Percentiles rank a stretch among this genome's conserved stretches.
Conservation (phyloP, 2,888 invertebrate genomes). For the Perizoma flavofasciatum region DNA sequence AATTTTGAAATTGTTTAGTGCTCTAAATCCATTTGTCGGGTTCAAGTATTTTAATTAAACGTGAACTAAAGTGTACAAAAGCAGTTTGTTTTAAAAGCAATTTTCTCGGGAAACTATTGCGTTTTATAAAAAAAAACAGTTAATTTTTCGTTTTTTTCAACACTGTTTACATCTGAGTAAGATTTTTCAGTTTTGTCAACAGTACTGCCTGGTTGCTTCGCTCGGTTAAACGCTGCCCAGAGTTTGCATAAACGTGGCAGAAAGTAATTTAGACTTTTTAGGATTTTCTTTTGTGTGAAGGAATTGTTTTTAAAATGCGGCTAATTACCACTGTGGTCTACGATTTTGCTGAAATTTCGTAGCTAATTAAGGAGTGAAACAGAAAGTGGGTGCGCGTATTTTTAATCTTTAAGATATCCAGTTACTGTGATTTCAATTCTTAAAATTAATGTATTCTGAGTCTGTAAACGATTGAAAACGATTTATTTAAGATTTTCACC, state of each 20-base stretch:
- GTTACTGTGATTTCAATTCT: too few relatives aligned
- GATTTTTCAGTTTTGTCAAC: conserved; percentile 15
- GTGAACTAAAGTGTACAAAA: conserved; percentile 9
- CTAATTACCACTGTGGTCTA: too few relatives aligned
- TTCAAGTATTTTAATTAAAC: conserved; percentile 31
- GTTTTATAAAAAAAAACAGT: conserved; percentile 39
- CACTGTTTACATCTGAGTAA: conserved; percentile 9
- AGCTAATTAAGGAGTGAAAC: too few relatives aligned
- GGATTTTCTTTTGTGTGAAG: too few relatives aligned
- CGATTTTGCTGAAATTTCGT: too few relatives aligned
- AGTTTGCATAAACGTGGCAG: background rate
- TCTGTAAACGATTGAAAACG: too few relatives aligned
- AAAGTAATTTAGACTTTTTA: background rate
- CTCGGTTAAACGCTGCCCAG: conserved; percentile 10
- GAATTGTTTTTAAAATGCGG: too few relatives aligned
- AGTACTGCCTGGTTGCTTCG: conserved; percentile 22
- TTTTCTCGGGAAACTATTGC: conserved; percentile 29
- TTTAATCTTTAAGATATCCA: too few relatives aligned
- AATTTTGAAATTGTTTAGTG: conserved; percentile 9
- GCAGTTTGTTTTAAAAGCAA: conserved; percentile 28
- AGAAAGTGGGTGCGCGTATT: too few relatives aligned
- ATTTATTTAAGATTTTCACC: too few relatives aligned
- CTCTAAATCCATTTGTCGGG: conserved; percentile 9
- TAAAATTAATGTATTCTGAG: too few relatives aligned
- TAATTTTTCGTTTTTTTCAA: conserved; percentile 9